Percentiles rank a stretch among this genome's conserved stretches.
Evolutionary conservation across 2,888 invertebrate species (phyloP).

Genomic region (Vandiemenella viatica): DNA sequence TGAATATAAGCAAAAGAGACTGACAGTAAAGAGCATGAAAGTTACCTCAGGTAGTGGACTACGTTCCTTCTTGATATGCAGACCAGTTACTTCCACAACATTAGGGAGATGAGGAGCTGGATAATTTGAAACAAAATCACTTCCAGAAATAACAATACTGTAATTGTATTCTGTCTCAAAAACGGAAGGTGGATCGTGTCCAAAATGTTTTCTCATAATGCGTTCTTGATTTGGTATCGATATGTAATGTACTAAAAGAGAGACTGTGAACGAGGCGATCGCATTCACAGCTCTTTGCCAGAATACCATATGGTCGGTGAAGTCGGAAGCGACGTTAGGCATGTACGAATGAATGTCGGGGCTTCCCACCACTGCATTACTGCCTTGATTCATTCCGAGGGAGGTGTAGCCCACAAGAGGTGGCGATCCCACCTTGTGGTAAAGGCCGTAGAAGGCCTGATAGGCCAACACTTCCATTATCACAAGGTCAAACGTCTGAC

Average conservation of each 20-base stretch:
- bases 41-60: not conserved
- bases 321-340: slow-evolving; percentile 21
- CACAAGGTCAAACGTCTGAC: slow-evolving; percentile 36
- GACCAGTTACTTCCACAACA: not conserved
- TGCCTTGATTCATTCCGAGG: slow-evolving; percentile 21
- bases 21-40: no score
- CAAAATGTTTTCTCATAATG: not conserved
- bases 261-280: not conserved
- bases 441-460: not conserved
- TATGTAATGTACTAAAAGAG: not conserved
- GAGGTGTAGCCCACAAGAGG: slow-evolving; percentile 32
- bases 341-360: slow-evolving; percentile 24
- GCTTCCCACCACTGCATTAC: slow-evolving; percentile 23
- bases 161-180: slow-evolving; percentile 10
- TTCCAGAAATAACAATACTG: slow-evolving; percentile 15
- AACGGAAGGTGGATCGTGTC: not conserved
- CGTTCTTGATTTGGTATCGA: not conserved
- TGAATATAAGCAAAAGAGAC: no score
- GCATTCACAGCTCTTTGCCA: slow-evolving; percentile 18
- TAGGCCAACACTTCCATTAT: slow-evolving; percentile 35
- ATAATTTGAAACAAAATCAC: not conserved
- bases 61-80: not conserved
- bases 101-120: not conserved
- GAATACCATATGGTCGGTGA: slow-evolving; percentile 20
- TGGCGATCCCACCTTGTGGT: slow-evolving; percentile 22